A percentile compares a stretch with the other conserved stretches of the same genome.
These are phyloP conservation scores for Diplazon laetatorius DNA, from an alignment of 2,888 invertebrate genomes.

Conservation along the genomic window DNA sequence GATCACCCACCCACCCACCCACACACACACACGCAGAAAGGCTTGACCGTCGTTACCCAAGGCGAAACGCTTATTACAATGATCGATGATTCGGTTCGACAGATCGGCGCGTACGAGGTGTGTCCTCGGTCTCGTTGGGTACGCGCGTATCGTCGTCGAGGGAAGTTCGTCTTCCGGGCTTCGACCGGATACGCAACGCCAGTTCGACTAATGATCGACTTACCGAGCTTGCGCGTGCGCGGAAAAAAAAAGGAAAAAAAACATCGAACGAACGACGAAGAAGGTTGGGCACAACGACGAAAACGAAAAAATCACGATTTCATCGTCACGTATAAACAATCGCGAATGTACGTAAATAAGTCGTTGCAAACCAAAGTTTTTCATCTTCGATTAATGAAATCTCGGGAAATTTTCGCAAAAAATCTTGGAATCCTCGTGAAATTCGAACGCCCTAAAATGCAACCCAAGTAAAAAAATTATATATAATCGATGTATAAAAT, in stretches of 20 bases:
- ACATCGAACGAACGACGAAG: conserved; percentile 27
- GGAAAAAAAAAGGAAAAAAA: conserved; percentile 58
- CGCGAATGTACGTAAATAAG: no score
- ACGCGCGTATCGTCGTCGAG: conserved; percentile 67
- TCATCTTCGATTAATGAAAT: no score
- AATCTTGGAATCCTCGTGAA: no score
- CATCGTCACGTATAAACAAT: conserved; percentile 26
- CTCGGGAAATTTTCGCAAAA: no score
- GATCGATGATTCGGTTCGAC: conserved; percentile 71
- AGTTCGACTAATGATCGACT: conserved; percentile 72
- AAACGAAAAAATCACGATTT: conserved; percentile 53
- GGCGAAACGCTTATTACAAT: conserved; percentile 65
- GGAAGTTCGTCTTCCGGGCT: conserved; percentile 74
- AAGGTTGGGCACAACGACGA: conserved; percentile 52
- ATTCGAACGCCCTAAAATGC: no score
- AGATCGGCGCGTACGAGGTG: conserved; percentile 74
- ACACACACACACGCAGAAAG: no score
- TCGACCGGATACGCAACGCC: conserved; percentile 72
- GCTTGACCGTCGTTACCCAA: conserved; percentile 61
- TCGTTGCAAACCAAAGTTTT: no score
- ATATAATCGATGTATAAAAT: no score
- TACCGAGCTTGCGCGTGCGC: conserved; percentile 62
- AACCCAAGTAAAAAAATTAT: no score
- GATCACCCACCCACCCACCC: no score
- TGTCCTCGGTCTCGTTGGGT: conserved; percentile 65